A percentile compares a stretch with the other conserved stretches of the same genome.
These are phyloP conservation scores for Eremobia ochroleuca DNA, from an alignment of 2,888 invertebrate genomes.

Conservation along the genomic window DNA sequence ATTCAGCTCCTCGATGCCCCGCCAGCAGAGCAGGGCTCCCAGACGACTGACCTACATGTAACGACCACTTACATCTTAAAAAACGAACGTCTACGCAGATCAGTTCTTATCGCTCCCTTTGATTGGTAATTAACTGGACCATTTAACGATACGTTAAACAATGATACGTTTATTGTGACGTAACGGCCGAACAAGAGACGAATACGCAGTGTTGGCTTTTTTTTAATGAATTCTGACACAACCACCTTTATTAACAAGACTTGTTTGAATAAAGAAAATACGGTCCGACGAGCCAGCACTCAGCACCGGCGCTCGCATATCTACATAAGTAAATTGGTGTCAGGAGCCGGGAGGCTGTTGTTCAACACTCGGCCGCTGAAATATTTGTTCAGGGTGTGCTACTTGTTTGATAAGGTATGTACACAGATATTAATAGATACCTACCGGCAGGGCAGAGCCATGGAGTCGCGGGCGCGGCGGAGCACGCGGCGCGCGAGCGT, in stretches of 20 bases:
- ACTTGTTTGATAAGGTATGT: slow-evolving; percentile 59
- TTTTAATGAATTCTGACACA: slow-evolving; percentile 49
- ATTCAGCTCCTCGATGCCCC: neutral
- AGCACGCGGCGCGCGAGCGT: slow-evolving; percentile 13
- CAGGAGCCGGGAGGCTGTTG: slow-evolving; percentile 47
- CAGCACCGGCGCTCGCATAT: slow-evolving; percentile 19
- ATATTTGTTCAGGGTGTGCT: slow-evolving; percentile 55
- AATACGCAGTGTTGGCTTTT: slow-evolving; percentile 34
- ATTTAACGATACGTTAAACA: slow-evolving; percentile 1
- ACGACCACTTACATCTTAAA: slow-evolving; percentile 52
- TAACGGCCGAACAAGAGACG: slow-evolving; percentile 12
- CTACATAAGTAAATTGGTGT: slow-evolving; percentile 49
- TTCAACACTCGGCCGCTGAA: slow-evolving; percentile 41
- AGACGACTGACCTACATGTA: neutral
- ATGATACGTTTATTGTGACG: slow-evolving; percentile 9
- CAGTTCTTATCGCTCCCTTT: slow-evolving; percentile 24
- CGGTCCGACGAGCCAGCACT: slow-evolving; percentile 10
- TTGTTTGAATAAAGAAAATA: slow-evolving; percentile 40
- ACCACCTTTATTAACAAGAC: slow-evolving; percentile 58
- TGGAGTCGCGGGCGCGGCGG: slow-evolving; percentile 54
- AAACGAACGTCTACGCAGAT: slow-evolving; percentile 1
- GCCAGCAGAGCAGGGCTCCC: neutral
- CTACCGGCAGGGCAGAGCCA: slow-evolving; percentile 66
- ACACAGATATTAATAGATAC: slow-evolving; percentile 55
- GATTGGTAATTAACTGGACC: slow-evolving; percentile 30